Evolutionary conservation across 2,888 invertebrate genomes (phyloP), one percentile per base, ranked within the genome.

Genomic region (Philereme vetulata): DNA sequence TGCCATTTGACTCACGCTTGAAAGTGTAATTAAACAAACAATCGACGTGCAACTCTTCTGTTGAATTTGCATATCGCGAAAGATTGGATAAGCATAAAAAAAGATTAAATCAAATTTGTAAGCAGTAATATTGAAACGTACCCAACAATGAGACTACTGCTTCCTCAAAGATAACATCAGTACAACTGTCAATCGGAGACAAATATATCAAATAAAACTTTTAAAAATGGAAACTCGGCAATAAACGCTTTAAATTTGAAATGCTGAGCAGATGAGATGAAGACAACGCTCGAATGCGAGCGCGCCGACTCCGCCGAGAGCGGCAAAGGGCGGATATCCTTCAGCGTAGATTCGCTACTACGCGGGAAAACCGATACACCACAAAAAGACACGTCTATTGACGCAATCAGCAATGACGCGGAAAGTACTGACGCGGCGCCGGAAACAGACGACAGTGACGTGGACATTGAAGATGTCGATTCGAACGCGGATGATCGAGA

Each of bases 341-440:
- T 95, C 83, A 95, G 95, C 86, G 95, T 95, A 50, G 95, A 95
- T 83, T 93, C 95, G 0, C 78, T 95, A 32, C 80, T 95, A 40
- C 87, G 90, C 34, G 81, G 89, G 70, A 78, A 88, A 68, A 80
- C 75, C 21, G 83, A 85, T 46, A 74, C 83, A 3, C 82, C 84
- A 0, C 71, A 71, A 0, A 85, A 87, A 62, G 86, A 85, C 35
- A 70, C 78, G 3, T 76, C 80, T 7, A 71, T 68, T 9, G 89
- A 90, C 50, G 82, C 80, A 0, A 82, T 81, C 51, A 89, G 88
- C 67, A 87, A 88, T 63, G 92, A 92, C 51, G 88, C 87, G 0
- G 91, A 91, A 59, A 86, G 89, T 63, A 84, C 83, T 4, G 83
- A 81, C 67, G 82, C 85, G 0, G 84, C 87, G 1, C 74, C 79